Evolutionary conservation across 30 jellyfish, hydroid and myxozoan species (phyloP).

Genomic region (Chrysaora quinquecirrha): DNA sequence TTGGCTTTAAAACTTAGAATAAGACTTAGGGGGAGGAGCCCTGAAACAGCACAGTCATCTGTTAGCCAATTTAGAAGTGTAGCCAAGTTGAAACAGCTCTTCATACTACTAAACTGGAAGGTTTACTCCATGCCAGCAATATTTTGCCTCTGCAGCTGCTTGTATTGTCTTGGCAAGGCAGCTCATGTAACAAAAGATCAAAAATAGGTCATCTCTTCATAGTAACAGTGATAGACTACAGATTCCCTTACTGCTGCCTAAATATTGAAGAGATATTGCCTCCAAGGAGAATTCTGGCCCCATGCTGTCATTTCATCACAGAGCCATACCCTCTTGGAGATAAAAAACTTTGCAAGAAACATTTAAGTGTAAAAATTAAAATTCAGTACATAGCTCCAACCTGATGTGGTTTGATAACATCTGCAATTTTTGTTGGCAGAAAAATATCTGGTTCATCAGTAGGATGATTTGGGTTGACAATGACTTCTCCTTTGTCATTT

Average conservation of each 20-base stretch:
- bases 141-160: not conserved
- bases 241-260: too few species aligned
- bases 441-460: conserved; percentile 87
- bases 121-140: not conserved
- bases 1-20: not conserved
- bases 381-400: too few species aligned
- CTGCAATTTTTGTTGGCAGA: conserved; percentile 72
- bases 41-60: not conserved
- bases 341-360: too few species aligned
- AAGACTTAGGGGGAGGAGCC: not conserved
- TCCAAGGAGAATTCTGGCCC: too few species aligned
- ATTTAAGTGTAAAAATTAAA: too few species aligned
- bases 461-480: conserved; percentile 74
- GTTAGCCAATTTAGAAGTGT: not conserved
- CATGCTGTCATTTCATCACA: too few species aligned
- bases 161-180: too few species aligned
- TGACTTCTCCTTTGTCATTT: conserved; percentile 66
- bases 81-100: not conserved
- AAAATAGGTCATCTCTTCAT: too few species aligned
- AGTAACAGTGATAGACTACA: too few species aligned
- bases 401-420: conserved; percentile 93
- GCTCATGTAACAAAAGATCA: too few species aligned
- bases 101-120: not conserved
- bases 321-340: too few species aligned
- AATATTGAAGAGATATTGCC: too few species aligned